Evolutionary conservation across 2,113 vertebrate genomes (phyloP), one percentile per base, ranked within the genome.

Genomic region (Proteles cristata): DNA sequence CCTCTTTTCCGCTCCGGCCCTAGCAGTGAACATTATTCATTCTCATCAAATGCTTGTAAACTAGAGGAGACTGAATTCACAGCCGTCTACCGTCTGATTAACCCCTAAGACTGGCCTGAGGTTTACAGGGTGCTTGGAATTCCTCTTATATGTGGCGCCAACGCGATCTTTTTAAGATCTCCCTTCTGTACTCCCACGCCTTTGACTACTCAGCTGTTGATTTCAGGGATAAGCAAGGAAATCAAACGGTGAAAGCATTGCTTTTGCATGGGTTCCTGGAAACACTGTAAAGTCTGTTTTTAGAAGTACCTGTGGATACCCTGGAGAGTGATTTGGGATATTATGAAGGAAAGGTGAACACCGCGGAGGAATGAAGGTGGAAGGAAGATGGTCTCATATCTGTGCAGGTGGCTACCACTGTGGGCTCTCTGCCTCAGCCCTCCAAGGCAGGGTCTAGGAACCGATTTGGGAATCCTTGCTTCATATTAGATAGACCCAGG

Each of bases 1-100:
- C 23, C 39, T 86, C 5, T 82, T 79, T 89, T 74, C 81, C 50
- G 80, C 50, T 94, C 90, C 19, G 84, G 16, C 17, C 11, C 15
- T 71, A 35, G 15, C 68, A 68, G 55, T 69, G 86, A 87, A 26
- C 61, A 68, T 96, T 93, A 88, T 85, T 65, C 48, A 39, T 79
- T 92, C 84, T 81, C 74, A 71, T 53, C 87, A 50, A 90, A 87
- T 53, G 33, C 82, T 84, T 97, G 65, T 95, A 87, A 97, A 96
- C 69, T 88, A 94, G 73, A 25, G 43, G 66, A 73, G 55, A 68
- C 79, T 43, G 74, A 96, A 94, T 88, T 88, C 81, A 19, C 16
- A 79, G n/a, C 26, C 39, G 4, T 39, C 28, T 26, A 14, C 61
- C 79, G 92, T 97, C 45, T 90, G 83, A 85, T 84, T 65, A 87